Evolutionary conservation across 1,140 invertebrate genomes (phyloP), one percentile per base, ranked within the genome.

Genomic region (Tetramorium parvispinum): DNA sequence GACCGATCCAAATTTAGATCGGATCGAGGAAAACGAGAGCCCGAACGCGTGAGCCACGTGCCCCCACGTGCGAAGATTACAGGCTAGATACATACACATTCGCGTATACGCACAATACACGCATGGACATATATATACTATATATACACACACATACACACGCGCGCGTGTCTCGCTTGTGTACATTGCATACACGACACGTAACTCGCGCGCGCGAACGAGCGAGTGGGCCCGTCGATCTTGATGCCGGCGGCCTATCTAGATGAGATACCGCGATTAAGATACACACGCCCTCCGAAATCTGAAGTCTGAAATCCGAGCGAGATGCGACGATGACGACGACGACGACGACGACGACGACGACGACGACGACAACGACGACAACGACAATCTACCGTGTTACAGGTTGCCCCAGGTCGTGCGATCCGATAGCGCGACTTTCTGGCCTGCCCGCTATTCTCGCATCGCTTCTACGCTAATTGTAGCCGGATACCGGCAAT

Each of bases 221-320:
- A 66, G 18, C 63, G 63, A 59, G 24, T 24, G 59, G 32, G 59
- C 81, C 43, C 91, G 92, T 91, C 91, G 91, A 95, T 95, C 94
- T 94, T 93, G 94, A 94, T 95, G 92, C 83, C 90, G 87, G 79
- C 81, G 71, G 77, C 85, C 91, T 93, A 95, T 95, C 94, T 94
- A 93, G 94, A 95, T 95, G 92, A 95, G 94, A 95, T 94, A 94
- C 87, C 90, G 86, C 94, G 93, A 94, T 94, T 93, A 92, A 95
- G 94, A 94, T 95, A 94, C 43, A 94, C 59, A 88, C 93, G 92
- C 88, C 92, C 91, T 86, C 92, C 91, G 90, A 93, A 94, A 93
- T 93, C 91, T 92, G 82, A 92, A 91, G 90, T 90, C 91, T 92
- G 92, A 93, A 94, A 94, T 94, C 91, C 92, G 90, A 92, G 91